Evolutionary conservation across 2,888 invertebrate species (phyloP).

Genomic region (Latrodectus elegans): DNA sequence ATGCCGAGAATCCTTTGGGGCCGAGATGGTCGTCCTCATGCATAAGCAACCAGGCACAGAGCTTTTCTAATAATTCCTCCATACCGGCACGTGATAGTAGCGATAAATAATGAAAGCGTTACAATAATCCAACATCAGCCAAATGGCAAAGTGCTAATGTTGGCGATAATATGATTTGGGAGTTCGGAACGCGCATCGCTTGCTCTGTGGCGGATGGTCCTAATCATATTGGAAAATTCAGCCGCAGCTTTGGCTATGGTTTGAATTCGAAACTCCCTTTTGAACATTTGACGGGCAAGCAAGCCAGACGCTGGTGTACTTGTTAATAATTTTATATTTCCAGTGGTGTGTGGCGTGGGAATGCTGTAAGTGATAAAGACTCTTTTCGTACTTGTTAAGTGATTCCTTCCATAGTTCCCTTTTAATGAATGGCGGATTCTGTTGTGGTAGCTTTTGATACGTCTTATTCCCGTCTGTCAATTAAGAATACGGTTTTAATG

Average conservation of each 20-base stretch:
- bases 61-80: slow-evolving; percentile 55
- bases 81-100: slow-evolving; percentile 40
- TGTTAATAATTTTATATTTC: slow-evolving; percentile 62
- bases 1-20: slow-evolving; percentile 44
- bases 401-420: slow-evolving; percentile 45
- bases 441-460: slow-evolving; percentile 52
- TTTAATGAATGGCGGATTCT: slow-evolving; percentile 66
- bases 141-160: slow-evolving; percentile 69
- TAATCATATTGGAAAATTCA: slow-evolving; percentile 66
- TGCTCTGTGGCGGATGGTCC: slow-evolving; percentile 29
- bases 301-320: slow-evolving; percentile 17
- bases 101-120: slow-evolving; percentile 69
- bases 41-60: slow-evolving; percentile 1
- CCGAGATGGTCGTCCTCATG: background rate
- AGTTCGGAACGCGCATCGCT: slow-evolving; percentile 43
- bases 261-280: slow-evolving; percentile 52
- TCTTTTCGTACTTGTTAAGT: slow-evolving; percentile 44
- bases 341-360: background rate
- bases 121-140: slow-evolving; percentile 67
- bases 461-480: slow-evolving; percentile 59
- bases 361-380: slow-evolving; percentile 1
- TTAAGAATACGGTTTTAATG: slow-evolving; percentile 59
- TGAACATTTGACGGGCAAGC: background rate
- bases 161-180: slow-evolving; percentile 67
- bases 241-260: slow-evolving; percentile 16